Evolutionary conservation across 2,113 vertebrate genomes (phyloP).

Genomic region (Phasianus colchicus): DNA sequence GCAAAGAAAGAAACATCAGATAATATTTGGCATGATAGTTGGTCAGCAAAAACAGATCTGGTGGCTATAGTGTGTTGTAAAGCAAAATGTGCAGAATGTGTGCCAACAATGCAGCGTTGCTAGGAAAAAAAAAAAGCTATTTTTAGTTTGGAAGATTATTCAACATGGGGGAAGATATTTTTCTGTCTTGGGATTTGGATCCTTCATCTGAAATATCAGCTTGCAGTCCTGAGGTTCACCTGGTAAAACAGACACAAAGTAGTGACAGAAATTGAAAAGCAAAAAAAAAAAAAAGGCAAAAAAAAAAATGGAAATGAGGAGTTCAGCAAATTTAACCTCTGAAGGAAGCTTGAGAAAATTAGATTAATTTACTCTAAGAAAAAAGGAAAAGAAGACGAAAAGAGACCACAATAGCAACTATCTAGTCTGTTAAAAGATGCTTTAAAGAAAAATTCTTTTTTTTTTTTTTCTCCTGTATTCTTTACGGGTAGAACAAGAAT

Average conservation of each 20-base stretch:
- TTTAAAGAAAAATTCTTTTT: not conserved
- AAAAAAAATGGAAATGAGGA: not conserved
- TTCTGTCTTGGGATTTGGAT: not conserved
- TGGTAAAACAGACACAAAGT: not conserved
- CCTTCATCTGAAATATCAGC: not conserved
- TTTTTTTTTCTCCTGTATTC: not conserved
- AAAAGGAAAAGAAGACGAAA: not conserved
- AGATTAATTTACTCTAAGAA: constrained; percentile 1
- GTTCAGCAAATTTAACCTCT: not conserved
- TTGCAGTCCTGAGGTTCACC: not conserved
- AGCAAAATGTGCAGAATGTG: not conserved
- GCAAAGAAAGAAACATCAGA: not conserved
- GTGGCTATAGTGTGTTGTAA: not conserved
- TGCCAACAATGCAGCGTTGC: not conserved
- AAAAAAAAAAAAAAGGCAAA: not conserved
- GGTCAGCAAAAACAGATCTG: not conserved
- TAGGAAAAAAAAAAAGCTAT: not conserved
- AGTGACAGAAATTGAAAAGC: not conserved
- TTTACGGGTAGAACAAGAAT: not conserved
- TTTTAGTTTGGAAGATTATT: not conserved
- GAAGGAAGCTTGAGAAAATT: not conserved
- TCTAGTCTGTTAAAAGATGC: not conserved
- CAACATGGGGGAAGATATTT: not conserved
- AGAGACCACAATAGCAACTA: not conserved
- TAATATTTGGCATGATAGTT: not conserved